Conservation (phyloP, 2,797 vertebrate genomes). For the Myiothlypis coronata region DNA sequence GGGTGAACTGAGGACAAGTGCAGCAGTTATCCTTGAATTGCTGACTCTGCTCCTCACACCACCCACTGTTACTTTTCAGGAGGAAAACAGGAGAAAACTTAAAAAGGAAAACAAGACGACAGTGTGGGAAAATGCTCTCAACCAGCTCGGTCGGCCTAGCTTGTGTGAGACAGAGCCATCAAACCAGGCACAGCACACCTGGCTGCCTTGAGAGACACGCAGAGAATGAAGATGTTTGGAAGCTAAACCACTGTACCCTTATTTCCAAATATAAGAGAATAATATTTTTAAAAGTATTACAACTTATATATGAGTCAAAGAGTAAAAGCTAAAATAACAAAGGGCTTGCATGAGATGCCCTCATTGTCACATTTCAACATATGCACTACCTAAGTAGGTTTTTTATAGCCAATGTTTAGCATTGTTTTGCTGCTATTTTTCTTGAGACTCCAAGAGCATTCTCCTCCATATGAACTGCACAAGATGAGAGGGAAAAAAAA, state of each 20-base stretch:
- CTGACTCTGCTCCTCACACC: background rate
- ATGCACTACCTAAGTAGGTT: background rate
- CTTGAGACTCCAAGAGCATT: background rate
- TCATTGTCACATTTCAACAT: background rate
- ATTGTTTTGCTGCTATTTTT: background rate
- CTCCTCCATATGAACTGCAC: background rate
- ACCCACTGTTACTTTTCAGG: background rate
- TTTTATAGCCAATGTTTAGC: background rate
- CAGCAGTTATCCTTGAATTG: background rate
- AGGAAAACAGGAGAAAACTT: background rate
- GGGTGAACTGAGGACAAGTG: background rate
- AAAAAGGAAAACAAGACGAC: background rate
- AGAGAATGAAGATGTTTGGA: background rate
- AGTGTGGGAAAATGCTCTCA: background rate
- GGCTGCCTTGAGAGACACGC: background rate
- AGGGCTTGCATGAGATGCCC: background rate
- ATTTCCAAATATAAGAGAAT: background rate
- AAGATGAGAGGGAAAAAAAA: background rate
- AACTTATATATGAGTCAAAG: background rate
- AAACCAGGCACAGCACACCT: background rate
- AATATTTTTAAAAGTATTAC: background rate
- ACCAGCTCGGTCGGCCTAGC: background rate
- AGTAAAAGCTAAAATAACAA: background rate
- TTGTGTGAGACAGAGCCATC: rapidly evolving
- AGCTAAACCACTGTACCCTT: background rate